Conservation (phyloP, 2,113 vertebrate genomes). For the Amblyornis subalaris region DNA sequence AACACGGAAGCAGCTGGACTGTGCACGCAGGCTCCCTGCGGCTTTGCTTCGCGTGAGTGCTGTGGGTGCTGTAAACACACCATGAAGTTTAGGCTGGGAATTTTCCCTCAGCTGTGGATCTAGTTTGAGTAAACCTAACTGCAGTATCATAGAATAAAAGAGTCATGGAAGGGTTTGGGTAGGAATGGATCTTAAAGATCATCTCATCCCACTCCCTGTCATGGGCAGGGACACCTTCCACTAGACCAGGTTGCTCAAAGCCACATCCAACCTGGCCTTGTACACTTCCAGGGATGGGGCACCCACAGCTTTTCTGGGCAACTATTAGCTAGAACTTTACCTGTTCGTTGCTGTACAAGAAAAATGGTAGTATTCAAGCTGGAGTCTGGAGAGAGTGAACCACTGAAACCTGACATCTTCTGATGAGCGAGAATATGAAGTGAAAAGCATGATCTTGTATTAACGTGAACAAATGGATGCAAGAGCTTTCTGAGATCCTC, state of each 20-base stretch:
- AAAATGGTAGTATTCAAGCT: background rate
- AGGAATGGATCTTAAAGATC: background rate
- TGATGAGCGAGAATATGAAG: background rate
- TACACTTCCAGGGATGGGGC: background rate
- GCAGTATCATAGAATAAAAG: background rate
- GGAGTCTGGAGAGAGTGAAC: background rate
- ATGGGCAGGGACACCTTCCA: background rate
- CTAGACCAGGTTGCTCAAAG: background rate
- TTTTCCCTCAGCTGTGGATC: background rate
- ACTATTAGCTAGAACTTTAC: background rate
- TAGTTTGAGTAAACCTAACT: background rate
- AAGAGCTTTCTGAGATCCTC: background rate
- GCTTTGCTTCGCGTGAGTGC: rapidly evolving
- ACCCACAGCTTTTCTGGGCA: background rate
- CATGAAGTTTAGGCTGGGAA: background rate
- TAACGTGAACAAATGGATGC: background rate
- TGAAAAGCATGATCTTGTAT: background rate
- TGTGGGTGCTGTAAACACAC: background rate
- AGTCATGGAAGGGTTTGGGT: background rate
- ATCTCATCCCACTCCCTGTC: too few species aligned
- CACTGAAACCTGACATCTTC: background rate
- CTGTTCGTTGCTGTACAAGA: background rate
- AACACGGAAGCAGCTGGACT: background rate
- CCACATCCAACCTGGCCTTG: background rate
- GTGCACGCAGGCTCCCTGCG: rapidly evolving